phyloP scores from a whole-genome alignment of 2,888 invertebrate genomes.

The Coenonympha glycerion region DNA sequence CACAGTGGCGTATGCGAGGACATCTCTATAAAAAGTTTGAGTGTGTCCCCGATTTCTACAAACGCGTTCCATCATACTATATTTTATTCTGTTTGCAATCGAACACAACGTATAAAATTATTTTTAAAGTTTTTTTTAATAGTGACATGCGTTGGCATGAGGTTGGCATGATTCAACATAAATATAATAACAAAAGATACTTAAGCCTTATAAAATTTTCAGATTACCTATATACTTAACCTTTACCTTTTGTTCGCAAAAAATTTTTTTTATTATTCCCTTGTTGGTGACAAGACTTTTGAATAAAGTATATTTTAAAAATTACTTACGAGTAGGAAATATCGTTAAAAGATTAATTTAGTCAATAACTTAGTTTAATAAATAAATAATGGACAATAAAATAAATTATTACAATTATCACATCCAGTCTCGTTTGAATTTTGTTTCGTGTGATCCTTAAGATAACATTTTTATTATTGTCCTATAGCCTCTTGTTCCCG shows the following conservation, averaged over 20 bases:
- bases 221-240: too few relatives aligned
- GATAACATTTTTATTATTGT: slow-evolving; percentile 63
- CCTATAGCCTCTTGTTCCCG: slow-evolving; percentile 67
- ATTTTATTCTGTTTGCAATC: too few relatives aligned
- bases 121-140: too few relatives aligned
- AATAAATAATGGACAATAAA: slow-evolving; percentile 30
- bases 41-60: background rate
- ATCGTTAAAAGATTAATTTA: background rate
- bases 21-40: background rate
- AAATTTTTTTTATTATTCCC: too few relatives aligned
- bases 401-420: slow-evolving; percentile 28
- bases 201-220: too few relatives aligned
- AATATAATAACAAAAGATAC: too few relatives aligned
- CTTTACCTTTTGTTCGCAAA: too few relatives aligned
- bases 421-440: slow-evolving; percentile 38
- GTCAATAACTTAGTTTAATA: slow-evolving; percentile 34
- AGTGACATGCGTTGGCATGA: too few relatives aligned
- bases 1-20: slow-evolving; percentile 20
- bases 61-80: background rate
- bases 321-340: background rate
- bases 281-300: too few relatives aligned
- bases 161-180: too few relatives aligned
- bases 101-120: too few relatives aligned
- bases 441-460: slow-evolving; percentile 28
- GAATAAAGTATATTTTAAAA: background rate